phyloP scores from a whole-genome alignment of 64 coral and sea anemone genomes.

The Astreopora myriophthalma region DNA sequence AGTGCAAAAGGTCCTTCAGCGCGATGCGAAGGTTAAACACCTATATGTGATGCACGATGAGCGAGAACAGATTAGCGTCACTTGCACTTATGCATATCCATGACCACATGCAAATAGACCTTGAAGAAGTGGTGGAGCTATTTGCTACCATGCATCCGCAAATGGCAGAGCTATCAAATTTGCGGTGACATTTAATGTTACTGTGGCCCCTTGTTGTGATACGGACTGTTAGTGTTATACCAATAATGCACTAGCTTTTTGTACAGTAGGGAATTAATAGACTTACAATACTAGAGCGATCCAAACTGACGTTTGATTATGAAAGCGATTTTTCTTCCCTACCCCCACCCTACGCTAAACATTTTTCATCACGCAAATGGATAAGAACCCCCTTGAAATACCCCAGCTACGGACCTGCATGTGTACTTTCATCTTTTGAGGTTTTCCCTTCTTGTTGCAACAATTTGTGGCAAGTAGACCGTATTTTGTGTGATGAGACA shows the following conservation, averaged over 20 bases:
- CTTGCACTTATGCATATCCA: constrained; percentile 5
- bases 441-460: no score
- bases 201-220: no score
- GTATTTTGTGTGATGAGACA: no score
- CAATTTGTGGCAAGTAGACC: no score
- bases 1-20: constrained; percentile 8
- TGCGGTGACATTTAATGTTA: no score
- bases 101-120: constrained; percentile 4
- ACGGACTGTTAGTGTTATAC: constrained; percentile 28
- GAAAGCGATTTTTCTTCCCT: constrained; percentile 55
- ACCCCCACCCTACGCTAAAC: neutral
- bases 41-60: constrained; percentile 7
- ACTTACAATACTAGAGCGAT: constrained; percentile 36
- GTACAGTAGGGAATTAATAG: constrained; percentile 21
- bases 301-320: constrained; percentile 60
- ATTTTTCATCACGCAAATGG: constrained; percentile 50
- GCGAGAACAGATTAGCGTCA: constrained; percentile 15
- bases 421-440: no score
- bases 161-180: no score
- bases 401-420: neutral
- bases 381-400: constrained; percentile 14
- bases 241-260: constrained; percentile 56
- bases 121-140: constrained; percentile 7
- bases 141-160: neutral
- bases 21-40: constrained; percentile 18